Conservation (phyloP, 2,113 vertebrate species). For the Boleophthalmus pectinirostris region DNA sequence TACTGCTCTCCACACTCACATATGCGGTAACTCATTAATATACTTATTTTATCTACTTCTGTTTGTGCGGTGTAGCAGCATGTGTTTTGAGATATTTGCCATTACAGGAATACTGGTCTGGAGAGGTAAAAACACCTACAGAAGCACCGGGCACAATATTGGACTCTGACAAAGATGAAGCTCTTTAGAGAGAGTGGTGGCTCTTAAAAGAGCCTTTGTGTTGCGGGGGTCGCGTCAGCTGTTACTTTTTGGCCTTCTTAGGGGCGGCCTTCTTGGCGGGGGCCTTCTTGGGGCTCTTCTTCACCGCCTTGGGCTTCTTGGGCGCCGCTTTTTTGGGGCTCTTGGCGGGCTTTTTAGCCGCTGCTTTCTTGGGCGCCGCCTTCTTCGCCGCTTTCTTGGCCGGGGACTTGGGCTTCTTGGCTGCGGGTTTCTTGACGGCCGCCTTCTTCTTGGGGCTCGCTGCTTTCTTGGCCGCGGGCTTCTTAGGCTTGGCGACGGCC, state of each 20-base stretch:
- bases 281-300: conserved; percentile 8
- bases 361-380: not conserved
- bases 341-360: conserved; percentile 3
- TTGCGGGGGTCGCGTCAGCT: not conserved
- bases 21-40: too few species aligned
- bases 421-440: not conserved
- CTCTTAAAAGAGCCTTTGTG: conserved; percentile 45
- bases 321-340: not conserved
- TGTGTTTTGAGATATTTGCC: too few species aligned
- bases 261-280: not conserved
- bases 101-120: too few species aligned
- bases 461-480: not conserved
- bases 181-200: conserved; percentile 16
- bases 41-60: too few species aligned
- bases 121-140: too few species aligned
- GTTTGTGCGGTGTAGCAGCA: too few species aligned
- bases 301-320: conserved; percentile 1
- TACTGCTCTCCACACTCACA: too few species aligned
- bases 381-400: conserved; percentile 15
- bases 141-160: too few species aligned
- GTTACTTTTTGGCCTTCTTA: conserved; percentile 18
- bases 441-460: not conserved
- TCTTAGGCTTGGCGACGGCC: not conserved
- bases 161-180: not conserved
- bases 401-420: not conserved